Conservation (phyloP, 2,888 invertebrate species). For the Rhopalosiphum nymphaeae region DNA sequence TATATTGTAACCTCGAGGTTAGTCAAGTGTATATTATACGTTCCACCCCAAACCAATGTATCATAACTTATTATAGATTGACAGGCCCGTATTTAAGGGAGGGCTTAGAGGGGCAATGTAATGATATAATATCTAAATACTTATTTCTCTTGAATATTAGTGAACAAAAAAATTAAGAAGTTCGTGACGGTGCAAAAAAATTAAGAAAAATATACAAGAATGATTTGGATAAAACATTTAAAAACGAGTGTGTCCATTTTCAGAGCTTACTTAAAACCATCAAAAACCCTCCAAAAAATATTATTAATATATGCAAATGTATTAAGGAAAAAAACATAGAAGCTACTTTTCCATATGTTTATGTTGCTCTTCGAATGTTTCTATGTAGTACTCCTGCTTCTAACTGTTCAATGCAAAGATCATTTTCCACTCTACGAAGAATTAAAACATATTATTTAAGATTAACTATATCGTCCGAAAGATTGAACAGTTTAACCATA, state of each 20-base stretch:
- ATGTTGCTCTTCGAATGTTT: neutral
- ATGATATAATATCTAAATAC: constrained; percentile 18
- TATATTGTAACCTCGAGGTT: no score
- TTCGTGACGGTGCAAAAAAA: constrained; percentile 15
- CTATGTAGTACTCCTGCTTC: neutral
- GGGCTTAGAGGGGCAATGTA: neutral
- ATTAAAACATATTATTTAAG: constrained; percentile 15
- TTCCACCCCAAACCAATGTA: no score
- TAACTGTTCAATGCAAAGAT: constrained; percentile 25
- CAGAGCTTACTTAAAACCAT: neutral
- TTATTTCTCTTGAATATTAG: constrained; percentile 8
- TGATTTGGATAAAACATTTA: neutral
- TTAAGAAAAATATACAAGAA: neutral
- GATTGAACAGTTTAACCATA: constrained; percentile 28
- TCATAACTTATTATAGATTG: no score
- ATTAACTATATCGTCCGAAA: constrained; percentile 22
- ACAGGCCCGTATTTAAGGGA: no score
- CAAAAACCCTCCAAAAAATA: constrained; percentile 4
- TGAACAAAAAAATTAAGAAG: neutral
- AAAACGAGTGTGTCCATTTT: neutral
- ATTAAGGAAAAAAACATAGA: neutral
- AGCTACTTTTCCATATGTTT: neutral
- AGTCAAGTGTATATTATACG: no score
- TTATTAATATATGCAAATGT: constrained; percentile 15
- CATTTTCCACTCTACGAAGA: neutral